These are phyloP conservation scores for Lepidothrix coronata DNA, from an alignment of 2,113 vertebrate genomes.

Conservation along the genomic window DNA sequence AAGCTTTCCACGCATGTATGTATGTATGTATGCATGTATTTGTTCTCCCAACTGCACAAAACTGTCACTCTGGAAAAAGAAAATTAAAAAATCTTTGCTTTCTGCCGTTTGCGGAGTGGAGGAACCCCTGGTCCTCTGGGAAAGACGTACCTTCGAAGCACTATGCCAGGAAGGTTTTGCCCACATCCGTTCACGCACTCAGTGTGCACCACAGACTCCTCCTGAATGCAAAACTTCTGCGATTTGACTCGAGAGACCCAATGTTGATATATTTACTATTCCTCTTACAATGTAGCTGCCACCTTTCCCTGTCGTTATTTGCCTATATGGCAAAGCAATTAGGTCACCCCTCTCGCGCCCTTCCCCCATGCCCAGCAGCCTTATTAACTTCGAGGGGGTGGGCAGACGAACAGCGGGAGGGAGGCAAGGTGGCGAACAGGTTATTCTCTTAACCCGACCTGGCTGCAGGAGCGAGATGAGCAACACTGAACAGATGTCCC, in stretches of 20 bases:
- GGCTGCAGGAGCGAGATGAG: constrained; percentile 84
- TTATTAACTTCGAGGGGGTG: constrained; percentile 41
- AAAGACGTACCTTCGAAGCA: not conserved
- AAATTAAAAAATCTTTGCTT: not conserved
- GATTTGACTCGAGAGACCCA: constrained; percentile 20
- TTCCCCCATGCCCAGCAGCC: not conserved
- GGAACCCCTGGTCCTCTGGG: not conserved
- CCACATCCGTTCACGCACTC: not conserved
- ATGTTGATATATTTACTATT: constrained; percentile 63
- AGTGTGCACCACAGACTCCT: not conserved
- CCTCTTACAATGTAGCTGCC: constrained; percentile 57
- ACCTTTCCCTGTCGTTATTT: constrained; percentile 61
- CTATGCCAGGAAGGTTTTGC: not conserved
- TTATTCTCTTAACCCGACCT: constrained; percentile 85
- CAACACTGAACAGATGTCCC: constrained; percentile 96
- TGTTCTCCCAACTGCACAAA: not conserved
- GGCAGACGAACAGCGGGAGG: not conserved
- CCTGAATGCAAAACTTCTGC: not conserved
- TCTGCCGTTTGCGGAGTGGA: not conserved
- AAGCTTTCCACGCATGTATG: not conserved
- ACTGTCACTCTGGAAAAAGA: not conserved
- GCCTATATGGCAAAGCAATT: constrained; percentile 70
- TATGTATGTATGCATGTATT: not conserved
- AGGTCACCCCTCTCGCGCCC: not conserved
- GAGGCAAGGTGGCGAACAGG: constrained; percentile 79